phyloP scores from a whole-genome alignment of 37 sponge, comb jelly and placozoan genomes.

The Crambe crambe region DNA sequence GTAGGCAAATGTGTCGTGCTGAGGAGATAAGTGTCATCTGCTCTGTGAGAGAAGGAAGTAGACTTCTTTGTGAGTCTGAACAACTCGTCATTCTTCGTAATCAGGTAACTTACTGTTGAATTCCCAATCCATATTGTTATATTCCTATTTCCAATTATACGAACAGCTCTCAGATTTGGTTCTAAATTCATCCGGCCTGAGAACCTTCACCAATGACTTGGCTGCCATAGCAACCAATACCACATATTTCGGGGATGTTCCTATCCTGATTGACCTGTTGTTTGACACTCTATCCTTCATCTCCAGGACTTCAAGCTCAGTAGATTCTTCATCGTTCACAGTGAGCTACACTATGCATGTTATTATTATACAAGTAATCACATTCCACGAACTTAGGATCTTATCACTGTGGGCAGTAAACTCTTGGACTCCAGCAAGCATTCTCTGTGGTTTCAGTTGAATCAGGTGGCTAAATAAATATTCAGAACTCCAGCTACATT shows the following conservation, averaged over 20 bases:
- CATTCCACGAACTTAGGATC: background rate
- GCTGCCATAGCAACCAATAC: background rate
- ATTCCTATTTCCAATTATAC: too few species aligned
- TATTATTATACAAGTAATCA: background rate
- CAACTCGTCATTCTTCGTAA: background rate
- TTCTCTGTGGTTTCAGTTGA: conserved; percentile 1
- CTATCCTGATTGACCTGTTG: conserved; percentile 1
- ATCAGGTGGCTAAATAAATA: too few species aligned
- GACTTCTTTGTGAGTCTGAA: background rate
- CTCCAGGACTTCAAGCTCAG: background rate
- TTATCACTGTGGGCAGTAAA: conserved; percentile 21
- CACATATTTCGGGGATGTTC: conserved; percentile 7
- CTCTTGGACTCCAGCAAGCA: conserved; percentile 9
- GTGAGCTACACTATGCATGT: background rate
- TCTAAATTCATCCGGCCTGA: background rate
- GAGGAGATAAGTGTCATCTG: background rate
- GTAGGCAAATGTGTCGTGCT: background rate
- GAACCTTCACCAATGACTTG: background rate
- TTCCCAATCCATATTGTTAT: background rate
- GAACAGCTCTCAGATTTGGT: background rate
- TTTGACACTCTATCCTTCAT: background rate
- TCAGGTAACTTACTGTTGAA: background rate
- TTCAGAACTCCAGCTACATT: too few species aligned
- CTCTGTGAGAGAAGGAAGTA: background rate
- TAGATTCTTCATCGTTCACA: too few species aligned